Evolutionary conservation across 2,888 invertebrate genomes (phyloP), one percentile per base, ranked within the genome.

Genomic region (Nezara viridula): DNA sequence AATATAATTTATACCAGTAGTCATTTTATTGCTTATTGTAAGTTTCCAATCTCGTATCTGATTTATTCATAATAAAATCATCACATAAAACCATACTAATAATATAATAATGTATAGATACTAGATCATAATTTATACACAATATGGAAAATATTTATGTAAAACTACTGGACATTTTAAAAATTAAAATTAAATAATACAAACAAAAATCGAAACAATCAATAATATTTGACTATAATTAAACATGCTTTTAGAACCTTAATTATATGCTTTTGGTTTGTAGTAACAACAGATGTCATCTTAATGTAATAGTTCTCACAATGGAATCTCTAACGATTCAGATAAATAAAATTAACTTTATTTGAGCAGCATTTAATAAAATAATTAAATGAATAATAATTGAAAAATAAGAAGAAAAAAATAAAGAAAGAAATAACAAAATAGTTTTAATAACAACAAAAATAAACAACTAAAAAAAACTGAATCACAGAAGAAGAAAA

Each of bases 401-500:
- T 40, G n/a, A 81, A n/a, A n/a, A 81, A 44, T 10, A 81, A 32
- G 44, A 81, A 10, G n/a, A 44, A 44, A 5, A 81, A 81, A 44
- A 40, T 6, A 81, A 44, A n/a, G 16, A 81, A 7, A 81, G 44
- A 81, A 44, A 81, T n/a, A 81, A 81, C 37, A 81, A 44, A 44
- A 47, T 47, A 81, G n/a, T 44, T 81, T 81, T 44, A n/a, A 44
- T 44, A 81, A 81, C 81, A 47, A 81, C 12, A 27, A 73, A 77
- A 81, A 81, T 44, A 24, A 77, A 81, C 81, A 44, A 81, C 40
- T n/a, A 81, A n/a, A n/a, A 44, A 44, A 81, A 81, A 3, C n/a
- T 81, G 81, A 44, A 81, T 81, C 81, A 81, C 81, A 81, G 81
- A 81, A 81, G n/a, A 40, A 81, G 10, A 40, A 24, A 40, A 77